These are phyloP conservation scores for Dufourea novaeangliae DNA, from an alignment of 1,140 invertebrate genomes.

Conservation along the genomic window DNA sequence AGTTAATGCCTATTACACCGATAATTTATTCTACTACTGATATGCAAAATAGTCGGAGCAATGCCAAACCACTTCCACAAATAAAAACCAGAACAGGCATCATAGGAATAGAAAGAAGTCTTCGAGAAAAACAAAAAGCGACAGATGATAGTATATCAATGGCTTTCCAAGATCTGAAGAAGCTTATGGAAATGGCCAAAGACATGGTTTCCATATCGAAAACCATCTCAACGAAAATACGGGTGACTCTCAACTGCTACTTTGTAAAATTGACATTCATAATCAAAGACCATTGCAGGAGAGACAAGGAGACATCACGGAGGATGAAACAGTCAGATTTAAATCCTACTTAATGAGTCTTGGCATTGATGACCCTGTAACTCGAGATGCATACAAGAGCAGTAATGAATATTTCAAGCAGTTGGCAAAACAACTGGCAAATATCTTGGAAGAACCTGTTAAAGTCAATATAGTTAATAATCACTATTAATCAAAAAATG, in stretches of 20 bases:
- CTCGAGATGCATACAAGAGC: conserved; percentile 92
- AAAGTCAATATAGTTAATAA: conserved; percentile 82
- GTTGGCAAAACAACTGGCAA: conserved; percentile 92
- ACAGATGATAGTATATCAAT: conserved; percentile 95
- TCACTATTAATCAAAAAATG: neutral
- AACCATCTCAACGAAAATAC: conserved; percentile 95
- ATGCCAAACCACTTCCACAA: conserved; percentile 71
- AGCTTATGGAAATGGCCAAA: conserved; percentile 97
- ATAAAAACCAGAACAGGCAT: conserved; percentile 93
- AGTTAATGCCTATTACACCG: conserved; percentile 73
- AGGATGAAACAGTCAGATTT: conserved; percentile 98
- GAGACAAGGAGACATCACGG: conserved; percentile 97
- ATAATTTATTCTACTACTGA: conserved; percentile 58
- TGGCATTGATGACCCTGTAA: conserved; percentile 98
- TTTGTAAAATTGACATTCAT: conserved; percentile 66
- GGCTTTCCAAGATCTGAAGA: conserved; percentile 97
- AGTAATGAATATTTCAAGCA: conserved; percentile 94
- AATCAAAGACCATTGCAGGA: conserved; percentile 85
- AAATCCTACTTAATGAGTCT: conserved; percentile 98
- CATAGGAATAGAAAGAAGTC: conserved; percentile 95
- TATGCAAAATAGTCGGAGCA: conserved; percentile 66
- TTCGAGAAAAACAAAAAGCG: conserved; percentile 94
- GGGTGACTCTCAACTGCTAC: conserved; percentile 82
- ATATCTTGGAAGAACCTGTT: conserved; percentile 91
- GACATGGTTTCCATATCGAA: conserved; percentile 98